Evolutionary conservation across 2,797 vertebrate species (phyloP).

Genomic region (Danio choprae): DNA sequence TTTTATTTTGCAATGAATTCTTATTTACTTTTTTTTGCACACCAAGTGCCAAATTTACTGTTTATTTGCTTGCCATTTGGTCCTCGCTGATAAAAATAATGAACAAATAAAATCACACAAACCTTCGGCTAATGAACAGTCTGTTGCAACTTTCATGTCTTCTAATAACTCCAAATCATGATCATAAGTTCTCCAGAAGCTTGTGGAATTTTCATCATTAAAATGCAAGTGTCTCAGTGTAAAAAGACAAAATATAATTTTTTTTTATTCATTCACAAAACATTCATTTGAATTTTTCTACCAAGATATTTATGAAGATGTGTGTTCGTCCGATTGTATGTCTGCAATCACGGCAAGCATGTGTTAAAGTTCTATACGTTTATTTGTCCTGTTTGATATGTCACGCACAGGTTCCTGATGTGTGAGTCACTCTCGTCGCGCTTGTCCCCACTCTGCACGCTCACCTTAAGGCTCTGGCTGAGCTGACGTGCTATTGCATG

Average conservation of each 20-base stretch:
- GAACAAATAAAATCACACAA: background rate
- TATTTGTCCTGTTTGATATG: background rate
- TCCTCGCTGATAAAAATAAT: background rate
- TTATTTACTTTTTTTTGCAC: background rate
- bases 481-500: background rate
- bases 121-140: background rate
- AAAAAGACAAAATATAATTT: background rate
- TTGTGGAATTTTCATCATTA: background rate
- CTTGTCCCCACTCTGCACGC: constrained; percentile 2
- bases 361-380: background rate
- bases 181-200: background rate
- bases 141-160: background rate
- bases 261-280: background rate
- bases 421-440: background rate
- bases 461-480: constrained; percentile 12
- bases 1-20: no score
- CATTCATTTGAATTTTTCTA: background rate
- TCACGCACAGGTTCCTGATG: background rate
- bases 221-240: background rate
- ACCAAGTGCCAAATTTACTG: background rate
- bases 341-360: background rate
- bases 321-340: background rate
- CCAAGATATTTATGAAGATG: background rate
- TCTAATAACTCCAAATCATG: background rate
- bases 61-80: background rate